Evolutionary conservation across 2,113 vertebrate species (phyloP), one percentile per base, ranked within the genome.

Genomic region (Fregetta grallaria): DNA sequence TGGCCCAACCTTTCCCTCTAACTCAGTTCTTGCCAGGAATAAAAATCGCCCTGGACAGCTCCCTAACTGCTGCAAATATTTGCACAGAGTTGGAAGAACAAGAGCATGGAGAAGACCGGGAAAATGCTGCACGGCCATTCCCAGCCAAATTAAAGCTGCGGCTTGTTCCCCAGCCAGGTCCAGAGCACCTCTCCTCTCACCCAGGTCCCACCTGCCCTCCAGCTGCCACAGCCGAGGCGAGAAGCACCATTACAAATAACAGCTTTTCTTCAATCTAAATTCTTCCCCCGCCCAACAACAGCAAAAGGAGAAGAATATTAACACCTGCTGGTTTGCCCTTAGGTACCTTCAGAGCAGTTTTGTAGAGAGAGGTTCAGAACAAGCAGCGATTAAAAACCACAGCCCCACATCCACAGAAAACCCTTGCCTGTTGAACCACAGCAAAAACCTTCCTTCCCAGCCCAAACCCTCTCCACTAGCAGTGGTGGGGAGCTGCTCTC

Each of bases 311-410:
- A 63, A 68, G 56, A 53, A 77, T 66, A 62, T 73, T 62, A 92
- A 93, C 73, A 83, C 73, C 88, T 88, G 85, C 72, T 63, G 20
- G n/a, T 85, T 79, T 81, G 77, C 81, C 94, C 70, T 71, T 10
- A 40, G 91, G 96, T 90, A 50, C 59, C 61, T 92, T 87, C 74
- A 59, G 78, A 94, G 79, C 49, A 50, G 73, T 86, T 96, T 82
- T 81, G 77, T 13, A 53, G 32, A 65, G 52, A 75, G 70, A 63
- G 10, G 26, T 84, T 72, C 65, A 58, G 53, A 91, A 81, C 29
- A 70, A 90, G 67, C 38, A 62, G 32, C 11, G 4, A 82, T 90
- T 85, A 91, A 95, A 88, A 93, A 61, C 38, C 8, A 4, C 22
- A 4, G 40, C 32, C 70, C 45, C 4, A 4, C 34, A 18, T 25